These are phyloP conservation scores for Aurelia coerulea DNA, from an alignment of 30 jellyfish, hydroid and myxozoan genomes.

Conservation along the genomic window DNA sequence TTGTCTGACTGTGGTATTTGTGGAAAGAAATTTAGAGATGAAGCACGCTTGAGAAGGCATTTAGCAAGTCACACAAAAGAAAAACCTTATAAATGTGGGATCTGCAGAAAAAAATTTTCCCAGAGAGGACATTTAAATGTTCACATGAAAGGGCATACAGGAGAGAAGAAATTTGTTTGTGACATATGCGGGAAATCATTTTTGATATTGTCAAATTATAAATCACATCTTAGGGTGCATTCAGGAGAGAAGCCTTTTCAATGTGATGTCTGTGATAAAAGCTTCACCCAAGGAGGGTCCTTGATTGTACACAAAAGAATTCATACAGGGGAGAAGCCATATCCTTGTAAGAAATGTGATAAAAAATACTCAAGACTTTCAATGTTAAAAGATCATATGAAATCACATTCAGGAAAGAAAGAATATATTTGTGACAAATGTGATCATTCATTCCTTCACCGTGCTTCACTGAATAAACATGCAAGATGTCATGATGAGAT, in stretches of 20 bases:
- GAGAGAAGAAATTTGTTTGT: conserved; percentile 26
- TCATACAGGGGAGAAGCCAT: no score
- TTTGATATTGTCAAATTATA: neutral
- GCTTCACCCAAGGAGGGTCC: conserved; percentile 7
- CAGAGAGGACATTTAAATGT: conserved; percentile 15
- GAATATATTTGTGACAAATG: no score
- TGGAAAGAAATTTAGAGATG: conserved; percentile 1
- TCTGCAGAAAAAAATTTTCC: conserved; percentile 26
- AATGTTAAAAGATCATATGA: neutral
- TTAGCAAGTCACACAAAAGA: conserved; percentile 20
- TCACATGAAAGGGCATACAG: conserved; percentile 19
- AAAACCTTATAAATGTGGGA: conserved; percentile 18
- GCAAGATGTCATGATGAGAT: no score
- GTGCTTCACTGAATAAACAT: neutral
- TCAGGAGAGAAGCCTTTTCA: conserved; percentile 40
- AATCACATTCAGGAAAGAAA: neutral
- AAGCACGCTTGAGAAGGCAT: conserved; percentile 2
- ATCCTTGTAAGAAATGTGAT: no score
- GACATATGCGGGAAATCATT: conserved; percentile 48
- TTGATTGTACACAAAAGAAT: no score
- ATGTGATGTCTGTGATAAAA: conserved; percentile 40
- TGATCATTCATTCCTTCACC: neutral
- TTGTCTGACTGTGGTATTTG: neutral
- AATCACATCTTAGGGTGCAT: conserved; percentile 24
- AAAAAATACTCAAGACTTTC: no score